These are phyloP conservation scores for Tyrannus savana DNA, from an alignment of 2,113 vertebrate genomes.

Conservation along the genomic window DNA sequence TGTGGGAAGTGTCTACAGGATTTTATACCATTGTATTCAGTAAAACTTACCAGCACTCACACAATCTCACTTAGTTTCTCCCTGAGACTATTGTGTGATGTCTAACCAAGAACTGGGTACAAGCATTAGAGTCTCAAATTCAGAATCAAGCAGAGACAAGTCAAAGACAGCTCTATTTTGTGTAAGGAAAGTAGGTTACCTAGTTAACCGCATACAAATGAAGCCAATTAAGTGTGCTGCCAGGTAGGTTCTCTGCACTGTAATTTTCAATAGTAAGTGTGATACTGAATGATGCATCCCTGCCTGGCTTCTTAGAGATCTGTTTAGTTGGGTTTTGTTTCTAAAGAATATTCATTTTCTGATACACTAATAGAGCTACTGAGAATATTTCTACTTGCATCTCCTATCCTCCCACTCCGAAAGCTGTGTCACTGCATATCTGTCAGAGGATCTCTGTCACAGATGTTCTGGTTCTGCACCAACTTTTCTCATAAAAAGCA, in stretches of 20 bases:
- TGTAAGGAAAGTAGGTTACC: constrained; percentile 52
- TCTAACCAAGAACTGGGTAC: neutral
- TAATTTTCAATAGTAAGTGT: neutral
- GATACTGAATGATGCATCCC: neutral
- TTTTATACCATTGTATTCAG: neutral
- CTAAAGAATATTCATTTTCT: neutral
- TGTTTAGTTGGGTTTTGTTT: neutral
- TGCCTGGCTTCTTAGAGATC: neutral
- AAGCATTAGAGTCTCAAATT: neutral
- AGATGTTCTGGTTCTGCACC: constrained; percentile 44
- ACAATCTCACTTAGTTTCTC: neutral
- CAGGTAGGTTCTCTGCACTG: constrained; percentile 2
- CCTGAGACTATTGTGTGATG: neutral
- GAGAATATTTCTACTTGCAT: constrained; percentile 36
- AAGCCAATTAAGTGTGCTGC: neutral
- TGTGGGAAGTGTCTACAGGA: neutral
- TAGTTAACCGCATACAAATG: constrained; percentile 61
- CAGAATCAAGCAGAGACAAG: neutral
- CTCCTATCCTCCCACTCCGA: constrained; percentile 51
- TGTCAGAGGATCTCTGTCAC: constrained; percentile 48
- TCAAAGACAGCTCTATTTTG: constrained; percentile 38
- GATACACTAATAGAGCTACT: constrained; percentile 1
- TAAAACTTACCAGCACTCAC: neutral
- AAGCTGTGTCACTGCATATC: constrained; percentile 34
- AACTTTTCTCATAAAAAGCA: neutral